Base-by-base conservation (phyloP, 2,113 vertebrate genomes). In the Ptychochromis oligacanthus region DNA sequence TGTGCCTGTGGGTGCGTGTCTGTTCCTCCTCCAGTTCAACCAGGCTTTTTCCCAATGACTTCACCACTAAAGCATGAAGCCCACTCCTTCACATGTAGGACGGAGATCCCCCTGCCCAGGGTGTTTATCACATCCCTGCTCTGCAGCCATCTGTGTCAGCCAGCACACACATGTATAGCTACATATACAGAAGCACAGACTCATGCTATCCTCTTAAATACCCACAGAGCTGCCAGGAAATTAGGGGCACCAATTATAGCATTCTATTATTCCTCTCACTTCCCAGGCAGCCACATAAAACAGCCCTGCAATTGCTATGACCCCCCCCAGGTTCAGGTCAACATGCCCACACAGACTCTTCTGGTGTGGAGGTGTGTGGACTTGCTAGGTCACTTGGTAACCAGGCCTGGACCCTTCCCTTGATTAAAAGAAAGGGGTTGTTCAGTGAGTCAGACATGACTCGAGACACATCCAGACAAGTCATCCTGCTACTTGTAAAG, bases 11-110 rank as follows among this genome's bases (percentile, higher is more conserved):
- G 70, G 86, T 82, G 85, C 61, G 77, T 72, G 77, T 87, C 61
- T 87, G 81, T 87, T 92, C 89, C 84, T 91, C 86, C 89, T 92
- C 89, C 88, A 83, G 86, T 86, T 91, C 88, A 80, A 92, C 90
- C 79, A 72, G 89, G 88, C 92, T 91, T 92, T 94, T 95, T 94
- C 94, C 94, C 90, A 80, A 91, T 96, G 95, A 96, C 94, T 92
- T 96, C 95, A 96, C 84, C 91, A 85, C 91, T 86, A 84, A 96
- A 94, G 91, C 90, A 96, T 90, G 92, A 85, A 91, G 90, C 87
- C 93, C 87, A 88, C 90, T 95, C 92, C 91, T 94, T n/a, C n/a
- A n/a, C n/a, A n/a, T n/a, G n/a, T n/a, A n/a, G 92, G 83, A 94
- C 52, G 94, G 93, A 95, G 94, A 95, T 95, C 95, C 94, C 94